These are phyloP conservation scores for Catharus fuscescens DNA, from an alignment of 2,113 vertebrate genomes.

Conservation along the genomic window DNA sequence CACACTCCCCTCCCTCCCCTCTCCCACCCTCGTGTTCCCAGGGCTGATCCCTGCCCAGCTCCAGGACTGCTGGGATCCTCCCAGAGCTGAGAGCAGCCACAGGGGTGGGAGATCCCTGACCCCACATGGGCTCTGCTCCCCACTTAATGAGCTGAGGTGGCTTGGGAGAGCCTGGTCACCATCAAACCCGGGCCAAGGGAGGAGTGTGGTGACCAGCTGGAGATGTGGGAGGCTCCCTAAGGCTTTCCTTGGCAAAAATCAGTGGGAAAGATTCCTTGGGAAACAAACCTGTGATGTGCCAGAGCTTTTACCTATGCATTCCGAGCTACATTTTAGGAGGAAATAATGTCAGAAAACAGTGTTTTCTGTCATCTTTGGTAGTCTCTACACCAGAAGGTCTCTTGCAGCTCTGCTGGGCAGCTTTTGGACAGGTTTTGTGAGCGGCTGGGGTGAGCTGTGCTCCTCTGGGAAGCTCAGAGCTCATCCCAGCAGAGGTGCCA, in stretches of 20 bases:
- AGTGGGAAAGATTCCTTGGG: neutral
- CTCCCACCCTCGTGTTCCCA: neutral
- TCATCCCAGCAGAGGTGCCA: neutral
- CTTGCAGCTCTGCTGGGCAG: neutral
- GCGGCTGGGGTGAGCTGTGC: neutral
- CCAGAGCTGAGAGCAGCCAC: neutral
- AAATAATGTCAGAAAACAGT: neutral
- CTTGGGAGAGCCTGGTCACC: neutral
- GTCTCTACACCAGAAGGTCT: neutral
- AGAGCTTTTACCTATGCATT: neutral
- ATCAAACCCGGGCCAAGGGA: neutral
- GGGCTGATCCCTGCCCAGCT: neutral
- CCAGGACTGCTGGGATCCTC: neutral
- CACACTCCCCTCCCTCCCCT: neutral
- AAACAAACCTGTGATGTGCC: neutral
- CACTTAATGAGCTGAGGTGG: neutral
- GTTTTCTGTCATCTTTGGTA: neutral
- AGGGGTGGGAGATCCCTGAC: neutral
- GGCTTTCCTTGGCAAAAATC: neutral
- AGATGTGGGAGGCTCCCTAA: neutral
- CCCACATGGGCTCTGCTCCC: accelerated
- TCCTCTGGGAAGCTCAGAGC: neutral
- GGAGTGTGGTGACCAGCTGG: neutral
- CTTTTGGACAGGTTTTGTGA: neutral
- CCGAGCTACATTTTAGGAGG: neutral